These are phyloP conservation scores for Phaedon cochleariae DNA, from an alignment of 2,888 invertebrate species.

Conservation along the genomic window DNA sequence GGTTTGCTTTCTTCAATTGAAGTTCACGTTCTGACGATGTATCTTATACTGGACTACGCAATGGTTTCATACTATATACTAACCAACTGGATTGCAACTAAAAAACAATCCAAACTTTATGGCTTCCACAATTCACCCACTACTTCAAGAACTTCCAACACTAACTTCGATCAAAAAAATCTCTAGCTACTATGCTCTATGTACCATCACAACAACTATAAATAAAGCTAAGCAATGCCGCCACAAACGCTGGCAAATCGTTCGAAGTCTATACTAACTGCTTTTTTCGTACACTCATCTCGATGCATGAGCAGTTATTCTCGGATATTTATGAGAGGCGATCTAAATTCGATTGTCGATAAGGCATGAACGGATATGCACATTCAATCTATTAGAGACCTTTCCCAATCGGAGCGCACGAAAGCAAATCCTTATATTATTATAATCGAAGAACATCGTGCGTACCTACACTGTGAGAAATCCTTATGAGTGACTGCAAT, in stretches of 20 bases:
- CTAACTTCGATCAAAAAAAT: slow-evolving; percentile 17
- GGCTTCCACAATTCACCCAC: background rate
- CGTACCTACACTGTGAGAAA: too few relatives aligned
- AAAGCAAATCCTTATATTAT: too few relatives aligned
- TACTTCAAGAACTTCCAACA: background rate
- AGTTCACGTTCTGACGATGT: too few relatives aligned
- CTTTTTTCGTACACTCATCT: slow-evolving; percentile 39
- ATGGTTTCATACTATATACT: too few relatives aligned
- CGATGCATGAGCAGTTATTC: slow-evolving; percentile 47
- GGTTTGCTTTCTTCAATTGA: too few relatives aligned
- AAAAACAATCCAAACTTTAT: too few relatives aligned
- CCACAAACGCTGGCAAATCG: slow-evolving; percentile 48
- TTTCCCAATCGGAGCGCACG: too few relatives aligned
- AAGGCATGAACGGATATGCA: slow-evolving; percentile 19
- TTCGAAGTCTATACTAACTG: slow-evolving; percentile 43
- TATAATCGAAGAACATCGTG: too few relatives aligned
- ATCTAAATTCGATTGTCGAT: slow-evolving; percentile 37
- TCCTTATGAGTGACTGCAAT: too few relatives aligned
- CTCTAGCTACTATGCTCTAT: slow-evolving; percentile 43
- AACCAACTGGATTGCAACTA: too few relatives aligned
- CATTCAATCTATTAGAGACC: too few relatives aligned
- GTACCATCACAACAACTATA: slow-evolving; percentile 47
- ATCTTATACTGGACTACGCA: too few relatives aligned
- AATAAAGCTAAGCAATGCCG: slow-evolving; percentile 49
- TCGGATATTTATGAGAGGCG: slow-evolving; percentile 39